A percentile compares a stretch with the other conserved stretches of the same genome.
Conservation (phyloP, 2,113 vertebrate genomes). For the Chloropsis cyanopogon region DNA sequence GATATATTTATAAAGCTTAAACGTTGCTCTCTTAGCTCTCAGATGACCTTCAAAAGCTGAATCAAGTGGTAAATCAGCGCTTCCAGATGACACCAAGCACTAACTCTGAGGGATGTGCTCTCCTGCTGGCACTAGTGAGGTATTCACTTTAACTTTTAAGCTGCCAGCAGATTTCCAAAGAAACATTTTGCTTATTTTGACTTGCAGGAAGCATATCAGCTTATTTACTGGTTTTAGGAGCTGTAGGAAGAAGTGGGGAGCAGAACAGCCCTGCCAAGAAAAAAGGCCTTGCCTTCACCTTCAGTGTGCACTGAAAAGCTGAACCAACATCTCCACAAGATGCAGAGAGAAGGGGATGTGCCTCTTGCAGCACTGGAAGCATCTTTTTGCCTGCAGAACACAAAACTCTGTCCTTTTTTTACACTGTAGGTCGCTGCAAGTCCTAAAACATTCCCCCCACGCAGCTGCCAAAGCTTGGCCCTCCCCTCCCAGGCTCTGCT, state of each 20-base stretch:
- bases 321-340: not conserved
- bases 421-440: not conserved
- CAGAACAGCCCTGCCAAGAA: not conserved
- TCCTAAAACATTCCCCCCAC: not conserved
- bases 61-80: not conserved
- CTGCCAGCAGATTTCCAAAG: not conserved
- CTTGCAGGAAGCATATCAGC: too few relatives aligned
- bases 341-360: not conserved
- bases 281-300: not conserved
- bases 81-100: not conserved
- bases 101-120: not conserved
- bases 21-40: not conserved
- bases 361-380: not conserved
- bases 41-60: slow-evolving; percentile 48
- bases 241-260: not conserved
- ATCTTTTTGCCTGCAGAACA: not conserved
- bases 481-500: not conserved
- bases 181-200: not conserved
- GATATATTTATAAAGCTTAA: not conserved
- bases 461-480: not conserved
- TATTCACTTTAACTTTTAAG: not conserved
- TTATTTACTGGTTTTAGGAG: too few relatives aligned
- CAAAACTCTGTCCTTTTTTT: not conserved
- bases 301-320: not conserved
- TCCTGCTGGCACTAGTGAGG: not conserved